Conservation (phyloP, 2,113 vertebrate species). For the Corydoras maculifer region DNA sequence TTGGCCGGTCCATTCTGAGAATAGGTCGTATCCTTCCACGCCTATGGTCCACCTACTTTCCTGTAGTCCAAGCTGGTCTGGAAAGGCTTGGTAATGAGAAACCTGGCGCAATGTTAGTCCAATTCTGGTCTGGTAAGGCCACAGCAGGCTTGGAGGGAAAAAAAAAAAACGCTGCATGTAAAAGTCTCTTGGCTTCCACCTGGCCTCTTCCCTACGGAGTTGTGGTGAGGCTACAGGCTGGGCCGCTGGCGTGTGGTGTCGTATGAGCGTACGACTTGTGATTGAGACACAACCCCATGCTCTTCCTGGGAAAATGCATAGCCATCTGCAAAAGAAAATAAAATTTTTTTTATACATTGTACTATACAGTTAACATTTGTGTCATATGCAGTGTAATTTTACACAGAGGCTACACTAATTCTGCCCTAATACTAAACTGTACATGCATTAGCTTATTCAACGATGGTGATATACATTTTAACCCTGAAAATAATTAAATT, state of each 20-base stretch:
- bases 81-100: constrained; percentile 20
- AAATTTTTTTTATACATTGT: too few relatives aligned
- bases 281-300: constrained; percentile 91
- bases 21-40: not conserved
- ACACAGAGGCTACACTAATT: too few relatives aligned
- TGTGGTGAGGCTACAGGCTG: constrained; percentile 65
- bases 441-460: too few relatives aligned
- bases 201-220: too few relatives aligned
- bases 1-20: constrained; percentile 15
- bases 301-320: constrained; percentile 98
- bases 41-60: too few relatives aligned
- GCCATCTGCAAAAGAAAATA: constrained; percentile 71
- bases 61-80: constrained; percentile 17
- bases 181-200: constrained; percentile 36
- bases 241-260: constrained; percentile 87
- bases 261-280: constrained; percentile 89
- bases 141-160: constrained; percentile 52
- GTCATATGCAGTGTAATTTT: too few relatives aligned
- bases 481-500: too few relatives aligned
- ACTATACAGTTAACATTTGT: too few relatives aligned
- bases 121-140: constrained; percentile 61
- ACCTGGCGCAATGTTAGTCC: constrained; percentile 1
- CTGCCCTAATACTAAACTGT: too few relatives aligned
- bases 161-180: constrained; percentile 34
- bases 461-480: too few relatives aligned